Evolutionary conservation across 2,113 vertebrate genomes (phyloP).

Genomic region (Eptesicus fuscus): DNA sequence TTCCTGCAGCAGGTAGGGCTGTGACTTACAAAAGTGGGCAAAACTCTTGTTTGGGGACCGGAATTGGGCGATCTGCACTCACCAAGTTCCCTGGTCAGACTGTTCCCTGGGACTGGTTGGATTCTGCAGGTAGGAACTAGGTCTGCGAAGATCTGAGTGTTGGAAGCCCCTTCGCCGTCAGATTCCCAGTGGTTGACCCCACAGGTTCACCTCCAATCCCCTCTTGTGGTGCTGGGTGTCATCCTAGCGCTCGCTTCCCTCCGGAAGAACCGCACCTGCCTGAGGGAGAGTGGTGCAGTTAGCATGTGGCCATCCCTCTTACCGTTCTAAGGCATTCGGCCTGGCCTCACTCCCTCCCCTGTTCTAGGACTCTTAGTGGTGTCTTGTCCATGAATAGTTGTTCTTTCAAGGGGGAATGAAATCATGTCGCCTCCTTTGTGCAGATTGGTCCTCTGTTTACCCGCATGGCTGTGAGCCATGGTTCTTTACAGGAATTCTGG

Average conservation of each 20-base stretch:
- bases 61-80: not conserved
- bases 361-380: no score
- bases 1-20: not conserved
- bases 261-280: not conserved
- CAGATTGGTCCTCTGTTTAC: not conserved
- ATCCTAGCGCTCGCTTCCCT: not conserved
- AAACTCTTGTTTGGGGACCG: not conserved
- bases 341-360: not conserved
- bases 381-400: not conserved
- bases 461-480: not conserved
- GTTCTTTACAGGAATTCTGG: not conserved
- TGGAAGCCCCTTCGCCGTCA: not conserved
- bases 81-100: not conserved
- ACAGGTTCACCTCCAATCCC: not conserved
- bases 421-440: not conserved
- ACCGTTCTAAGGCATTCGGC: not conserved
- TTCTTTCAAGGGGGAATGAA: not conserved
- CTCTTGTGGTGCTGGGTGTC: not conserved
- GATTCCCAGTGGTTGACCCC: no score
- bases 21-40: not conserved
- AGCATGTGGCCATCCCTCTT: no score
- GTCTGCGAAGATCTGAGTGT: not conserved
- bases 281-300: no score
- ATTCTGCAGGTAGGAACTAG: no score
- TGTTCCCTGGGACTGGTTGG: not conserved